Percentiles rank a stretch among this genome's conserved stretches.
Evolutionary conservation across 2,888 invertebrate genomes (phyloP).

Genomic region (Amphipyra tragopoginis): DNA sequence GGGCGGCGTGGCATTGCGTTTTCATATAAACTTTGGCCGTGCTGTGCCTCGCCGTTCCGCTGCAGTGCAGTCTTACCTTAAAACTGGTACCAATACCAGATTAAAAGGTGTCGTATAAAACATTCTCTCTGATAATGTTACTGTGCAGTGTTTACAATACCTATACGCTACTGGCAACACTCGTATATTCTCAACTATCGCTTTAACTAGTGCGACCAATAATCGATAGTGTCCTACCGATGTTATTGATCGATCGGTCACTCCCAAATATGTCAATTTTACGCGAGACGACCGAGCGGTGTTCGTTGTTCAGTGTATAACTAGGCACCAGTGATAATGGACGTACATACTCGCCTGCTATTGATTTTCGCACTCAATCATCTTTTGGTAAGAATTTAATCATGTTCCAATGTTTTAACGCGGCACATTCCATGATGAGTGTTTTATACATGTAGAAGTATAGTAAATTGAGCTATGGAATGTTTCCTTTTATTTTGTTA

Average conservation of each 20-base stretch:
- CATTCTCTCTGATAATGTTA: too few species aligned
- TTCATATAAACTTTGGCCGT: too few species aligned
- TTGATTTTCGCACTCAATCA: conserved; percentile 65
- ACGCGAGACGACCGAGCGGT: conserved; percentile 3
- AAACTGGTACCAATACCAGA: too few species aligned
- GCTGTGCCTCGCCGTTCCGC: too few species aligned
- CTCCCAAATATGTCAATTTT: conserved; percentile 16
- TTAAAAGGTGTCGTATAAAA: too few species aligned
- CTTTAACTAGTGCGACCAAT: too few species aligned
- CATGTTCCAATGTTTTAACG: conserved; percentile 49
- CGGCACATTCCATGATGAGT: conserved; percentile 4
- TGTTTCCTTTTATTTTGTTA: too few species aligned
- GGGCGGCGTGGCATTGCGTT: too few species aligned
- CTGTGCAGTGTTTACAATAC: neutral
- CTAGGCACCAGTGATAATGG: conserved; percentile 64
- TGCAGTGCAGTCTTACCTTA: too few species aligned
- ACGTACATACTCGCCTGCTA: conserved; percentile 55
- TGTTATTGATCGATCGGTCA: conserved; percentile 19
- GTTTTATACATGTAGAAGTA: neutral
- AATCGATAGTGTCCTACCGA: neutral
- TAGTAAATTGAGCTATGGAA: too few species aligned
- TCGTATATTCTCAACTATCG: neutral
- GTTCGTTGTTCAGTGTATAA: conserved; percentile 50
- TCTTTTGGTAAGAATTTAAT: conserved; percentile 69
- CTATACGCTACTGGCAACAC: neutral